phyloP scores from a whole-genome alignment of 2,888 invertebrate genomes.

The Petrophora chlorosata region DNA sequence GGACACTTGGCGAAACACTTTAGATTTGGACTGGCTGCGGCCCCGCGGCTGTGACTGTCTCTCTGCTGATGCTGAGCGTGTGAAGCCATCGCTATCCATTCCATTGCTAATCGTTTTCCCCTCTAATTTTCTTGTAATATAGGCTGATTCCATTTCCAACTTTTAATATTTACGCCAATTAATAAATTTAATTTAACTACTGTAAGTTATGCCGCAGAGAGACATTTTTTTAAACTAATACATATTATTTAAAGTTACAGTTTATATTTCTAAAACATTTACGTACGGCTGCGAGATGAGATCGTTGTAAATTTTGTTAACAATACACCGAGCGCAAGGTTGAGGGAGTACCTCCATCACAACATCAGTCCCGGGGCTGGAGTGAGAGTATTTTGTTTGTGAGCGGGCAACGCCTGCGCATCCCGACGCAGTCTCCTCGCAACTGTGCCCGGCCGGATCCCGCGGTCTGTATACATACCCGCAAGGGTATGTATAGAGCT shows the following conservation, averaged over 20 bases:
- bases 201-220: constrained; percentile 21
- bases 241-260: too few species aligned
- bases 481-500: too few species aligned
- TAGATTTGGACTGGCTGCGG: constrained; percentile 22
- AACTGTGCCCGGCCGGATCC: constrained; percentile 36
- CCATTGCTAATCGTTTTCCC: constrained; percentile 43
- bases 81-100: constrained; percentile 45
- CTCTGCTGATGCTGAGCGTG: constrained; percentile 44
- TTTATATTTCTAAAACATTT: neutral
- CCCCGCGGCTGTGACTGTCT: constrained; percentile 34
- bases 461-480: constrained; percentile 11
- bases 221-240: neutral
- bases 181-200: constrained; percentile 4
- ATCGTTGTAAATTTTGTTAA: constrained; percentile 24
- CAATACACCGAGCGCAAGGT: constrained; percentile 22
- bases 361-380: constrained; percentile 1
- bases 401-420: constrained; percentile 33
- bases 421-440: constrained; percentile 32
- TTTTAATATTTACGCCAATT: neutral
- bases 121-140: constrained; percentile 37
- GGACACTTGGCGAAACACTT: constrained; percentile 46
- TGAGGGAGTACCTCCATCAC: constrained; percentile 18
- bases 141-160: constrained; percentile 42
- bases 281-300: constrained; percentile 7
- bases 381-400: constrained; percentile 1